Conservation (phyloP, 2,888 invertebrate genomes). For the Barypeithes pellucidus region DNA sequence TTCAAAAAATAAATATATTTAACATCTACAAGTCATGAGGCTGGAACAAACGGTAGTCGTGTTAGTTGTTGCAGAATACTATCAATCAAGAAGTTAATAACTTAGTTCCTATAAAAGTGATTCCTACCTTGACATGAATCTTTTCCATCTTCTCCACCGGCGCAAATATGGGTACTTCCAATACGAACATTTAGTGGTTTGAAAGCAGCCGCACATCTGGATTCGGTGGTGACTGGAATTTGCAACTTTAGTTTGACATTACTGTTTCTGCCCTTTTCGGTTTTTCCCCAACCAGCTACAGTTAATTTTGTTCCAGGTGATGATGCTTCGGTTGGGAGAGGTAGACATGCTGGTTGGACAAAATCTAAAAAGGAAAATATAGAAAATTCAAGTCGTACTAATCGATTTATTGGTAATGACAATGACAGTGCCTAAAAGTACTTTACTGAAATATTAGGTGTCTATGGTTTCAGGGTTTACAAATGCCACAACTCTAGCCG, state of each 20-base stretch:
- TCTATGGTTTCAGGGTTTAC: too few relatives aligned
- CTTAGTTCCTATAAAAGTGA: neutral
- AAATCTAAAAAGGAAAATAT: conserved; percentile 56
- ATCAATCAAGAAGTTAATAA: too few relatives aligned
- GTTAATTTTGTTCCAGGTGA: conserved; percentile 61
- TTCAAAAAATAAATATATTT: too few relatives aligned
- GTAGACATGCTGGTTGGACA: conserved; percentile 66
- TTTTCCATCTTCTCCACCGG: conserved; percentile 70
- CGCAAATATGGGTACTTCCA: conserved; percentile 63
- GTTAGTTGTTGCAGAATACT: too few relatives aligned
- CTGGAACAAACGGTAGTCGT: too few relatives aligned
- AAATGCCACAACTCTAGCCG: too few relatives aligned
- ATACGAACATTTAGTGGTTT: conserved; percentile 58
- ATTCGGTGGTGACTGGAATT: conserved; percentile 74
- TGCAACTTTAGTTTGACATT: conserved; percentile 76
- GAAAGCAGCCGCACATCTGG: conserved; percentile 70
- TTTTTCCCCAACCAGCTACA: conserved; percentile 70
- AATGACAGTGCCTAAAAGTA: too few relatives aligned
- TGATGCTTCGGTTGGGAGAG: conserved; percentile 59
- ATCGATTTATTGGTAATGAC: too few relatives aligned
- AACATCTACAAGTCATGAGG: too few relatives aligned
- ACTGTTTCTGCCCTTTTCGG: conserved; percentile 60
- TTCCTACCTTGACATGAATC: conserved; percentile 77
- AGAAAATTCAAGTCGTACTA: too few relatives aligned
- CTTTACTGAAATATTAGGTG: too few relatives aligned